Percentiles rank a stretch among this genome's conserved stretches.
Evolutionary conservation across 2,113 vertebrate genomes (phyloP).

Genomic region (Andinoacara biseriatus): DNA sequence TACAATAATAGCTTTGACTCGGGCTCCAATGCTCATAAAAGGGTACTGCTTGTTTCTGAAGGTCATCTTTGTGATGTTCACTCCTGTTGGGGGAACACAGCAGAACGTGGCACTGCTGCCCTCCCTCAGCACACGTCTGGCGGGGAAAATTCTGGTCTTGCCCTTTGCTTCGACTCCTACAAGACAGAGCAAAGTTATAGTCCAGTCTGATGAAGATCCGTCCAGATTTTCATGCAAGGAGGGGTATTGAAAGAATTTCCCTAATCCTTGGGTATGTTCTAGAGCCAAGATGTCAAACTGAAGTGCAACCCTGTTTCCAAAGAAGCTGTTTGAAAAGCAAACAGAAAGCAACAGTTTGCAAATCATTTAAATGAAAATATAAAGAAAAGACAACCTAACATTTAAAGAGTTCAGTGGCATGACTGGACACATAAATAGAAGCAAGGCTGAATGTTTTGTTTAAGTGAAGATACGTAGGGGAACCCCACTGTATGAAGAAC

Average conservation of each 20-base stretch:
- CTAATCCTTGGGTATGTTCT: neutral
- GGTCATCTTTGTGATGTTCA: constrained; percentile 30
- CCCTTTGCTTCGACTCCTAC: constrained; percentile 23
- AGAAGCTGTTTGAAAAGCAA: no score
- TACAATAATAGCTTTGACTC: constrained; percentile 64
- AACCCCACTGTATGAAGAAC: no score
- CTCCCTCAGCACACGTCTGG: constrained; percentile 24
- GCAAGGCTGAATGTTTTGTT: no score
- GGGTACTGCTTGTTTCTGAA: neutral
- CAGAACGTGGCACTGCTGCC: constrained; percentile 59
- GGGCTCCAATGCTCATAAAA: constrained; percentile 21
- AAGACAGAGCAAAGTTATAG: neutral
- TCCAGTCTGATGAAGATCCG: neutral
- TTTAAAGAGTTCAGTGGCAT: no score
- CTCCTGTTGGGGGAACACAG: constrained; percentile 59
- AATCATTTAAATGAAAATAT: no score
- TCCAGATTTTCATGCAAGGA: neutral
- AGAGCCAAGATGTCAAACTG: no score
- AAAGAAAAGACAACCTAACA: no score
- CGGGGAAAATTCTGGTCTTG: constrained; percentile 48
- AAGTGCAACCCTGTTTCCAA: no score
- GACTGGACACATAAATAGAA: no score
- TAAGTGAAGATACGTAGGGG: no score
- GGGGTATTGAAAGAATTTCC: neutral
- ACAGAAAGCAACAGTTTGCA: no score